Percentiles rank a stretch among this genome's conserved stretches.
Conservation (phyloP, 2,888 invertebrate species). For the Chouioia cunea region DNA sequence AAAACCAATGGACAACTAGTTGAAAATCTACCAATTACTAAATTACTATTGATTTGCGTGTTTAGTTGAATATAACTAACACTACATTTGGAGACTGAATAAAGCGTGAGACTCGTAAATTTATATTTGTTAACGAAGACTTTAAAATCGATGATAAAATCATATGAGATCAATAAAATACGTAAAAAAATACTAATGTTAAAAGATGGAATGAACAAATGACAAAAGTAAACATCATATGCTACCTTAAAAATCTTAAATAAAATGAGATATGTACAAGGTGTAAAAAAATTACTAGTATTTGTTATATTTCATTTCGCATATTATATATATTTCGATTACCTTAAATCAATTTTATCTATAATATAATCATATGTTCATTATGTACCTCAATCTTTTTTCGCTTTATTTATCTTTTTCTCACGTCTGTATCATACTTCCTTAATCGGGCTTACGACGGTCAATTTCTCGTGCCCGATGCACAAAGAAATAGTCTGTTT, state of each 20-base stretch:
- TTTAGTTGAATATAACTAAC: slow-evolving; percentile 16
- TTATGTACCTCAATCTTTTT: slow-evolving; percentile 57
- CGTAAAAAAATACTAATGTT: no score
- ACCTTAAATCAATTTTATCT: slow-evolving; percentile 61
- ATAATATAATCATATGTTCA: slow-evolving; percentile 61
- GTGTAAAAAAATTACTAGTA: slow-evolving; percentile 5
- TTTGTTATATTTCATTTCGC: slow-evolving; percentile 58
- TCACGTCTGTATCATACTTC: slow-evolving; percentile 51
- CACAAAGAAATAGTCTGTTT: slow-evolving; percentile 27
- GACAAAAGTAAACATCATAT: no score
- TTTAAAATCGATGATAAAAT: no score
- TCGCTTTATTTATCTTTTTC: slow-evolving; percentile 41
- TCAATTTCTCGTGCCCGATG: slow-evolving; percentile 28
- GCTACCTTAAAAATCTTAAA: no score
- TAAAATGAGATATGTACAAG: no score
- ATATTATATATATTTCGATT: slow-evolving; percentile 66
- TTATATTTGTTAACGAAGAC: background rate
- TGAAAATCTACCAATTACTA: slow-evolving; percentile 1
- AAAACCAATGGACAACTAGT: background rate
- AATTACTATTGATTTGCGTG: slow-evolving; percentile 8
- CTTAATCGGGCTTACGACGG: slow-evolving; percentile 43
- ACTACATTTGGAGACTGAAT: slow-evolving; percentile 21
- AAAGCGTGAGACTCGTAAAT: slow-evolving; percentile 14
- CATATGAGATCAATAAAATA: no score
- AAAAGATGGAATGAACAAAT: no score